Base-by-base conservation (phyloP, 2,113 vertebrate genomes). In the Eidolon helvum region DNA sequence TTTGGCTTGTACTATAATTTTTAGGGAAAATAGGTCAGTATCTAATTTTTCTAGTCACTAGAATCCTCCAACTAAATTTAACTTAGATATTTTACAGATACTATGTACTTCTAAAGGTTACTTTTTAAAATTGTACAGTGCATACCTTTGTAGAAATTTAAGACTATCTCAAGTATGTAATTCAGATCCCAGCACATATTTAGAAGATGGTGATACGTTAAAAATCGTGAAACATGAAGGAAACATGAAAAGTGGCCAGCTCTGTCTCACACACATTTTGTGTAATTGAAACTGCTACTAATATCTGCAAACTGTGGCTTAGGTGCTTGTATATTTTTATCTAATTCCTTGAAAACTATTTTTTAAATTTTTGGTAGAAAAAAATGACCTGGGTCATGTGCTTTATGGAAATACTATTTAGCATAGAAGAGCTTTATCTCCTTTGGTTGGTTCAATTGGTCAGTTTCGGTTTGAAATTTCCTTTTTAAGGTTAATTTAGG, bases 41-140 rank as follows among this genome's bases (percentile, higher is more conserved):
- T 94, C 63, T 96, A 79, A 94, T 93, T 94, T 97, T 96, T 86
- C 50, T 87, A 63, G 38, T 96, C 66, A 85, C 33, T 78, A 68
- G 48, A 93, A 48, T 24, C 21, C 33, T 91, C 40, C 24, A 85
- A 71, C 65, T 94, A 96, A 87, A 94, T 96, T 94, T 90, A 95
- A 65, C 45, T 75, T 89, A 86, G 43, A 33, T 95, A 30, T 93
- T 87, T 91, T 86, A 87, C 74, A 93, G 28, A 35, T 48, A 96
- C 2, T 94, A 69, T n/a, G 50, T 95, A 78, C 40, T 90, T 92
- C 57, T 24, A 90, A 91, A 63, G 59, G 65, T 96, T 94, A 90
- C 61, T 94, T 95, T 66, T 15, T 66, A 82, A 93, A 91, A 75
- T 72, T 96, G 14, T 84, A 2, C 35, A 77, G 28, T 82, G 72